Evolutionary conservation across 2,113 vertebrate species (phyloP).

Genomic region (Grammomys surdaster): DNA sequence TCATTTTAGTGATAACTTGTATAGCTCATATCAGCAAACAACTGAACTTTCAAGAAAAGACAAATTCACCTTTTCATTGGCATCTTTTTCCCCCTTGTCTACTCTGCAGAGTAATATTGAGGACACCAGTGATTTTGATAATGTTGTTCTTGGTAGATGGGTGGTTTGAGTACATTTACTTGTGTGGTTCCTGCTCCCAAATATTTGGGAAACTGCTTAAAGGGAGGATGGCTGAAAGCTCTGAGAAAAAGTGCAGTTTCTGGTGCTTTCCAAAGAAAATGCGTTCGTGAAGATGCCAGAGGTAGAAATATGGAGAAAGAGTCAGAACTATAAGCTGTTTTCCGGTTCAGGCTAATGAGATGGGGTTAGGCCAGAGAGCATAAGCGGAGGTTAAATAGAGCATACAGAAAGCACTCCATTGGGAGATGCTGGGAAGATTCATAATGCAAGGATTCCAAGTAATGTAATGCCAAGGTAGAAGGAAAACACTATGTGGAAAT

Average conservation of each 20-base stretch:
- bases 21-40: conserved; percentile 49
- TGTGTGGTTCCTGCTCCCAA: conserved; percentile 29
- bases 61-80: conserved; percentile 16
- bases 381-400: conserved; percentile 31
- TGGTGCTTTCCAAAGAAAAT: conserved; percentile 46
- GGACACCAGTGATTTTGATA: neutral
- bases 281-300: conserved; percentile 11
- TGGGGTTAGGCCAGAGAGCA: neutral
- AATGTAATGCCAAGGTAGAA: neutral
- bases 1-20: conserved; percentile 31
- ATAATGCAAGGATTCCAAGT: conserved; percentile 55
- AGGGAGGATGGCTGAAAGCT: neutral
- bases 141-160: neutral
- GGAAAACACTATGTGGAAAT: neutral
- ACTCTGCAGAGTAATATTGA: neutral
- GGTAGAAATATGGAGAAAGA: conserved; percentile 34
- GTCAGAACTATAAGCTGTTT: conserved; percentile 40
- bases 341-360: conserved; percentile 32
- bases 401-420: neutral
- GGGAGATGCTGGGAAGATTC: conserved; percentile 53
- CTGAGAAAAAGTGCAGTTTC: neutral
- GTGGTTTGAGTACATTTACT: conserved; percentile 30
- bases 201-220: conserved; percentile 30
- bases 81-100: neutral
- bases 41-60: conserved; percentile 54